Evolutionary conservation across 2,797 vertebrate species (phyloP), one percentile per base, ranked within the genome.

Genomic region (Micromesistius poutassou): DNA sequence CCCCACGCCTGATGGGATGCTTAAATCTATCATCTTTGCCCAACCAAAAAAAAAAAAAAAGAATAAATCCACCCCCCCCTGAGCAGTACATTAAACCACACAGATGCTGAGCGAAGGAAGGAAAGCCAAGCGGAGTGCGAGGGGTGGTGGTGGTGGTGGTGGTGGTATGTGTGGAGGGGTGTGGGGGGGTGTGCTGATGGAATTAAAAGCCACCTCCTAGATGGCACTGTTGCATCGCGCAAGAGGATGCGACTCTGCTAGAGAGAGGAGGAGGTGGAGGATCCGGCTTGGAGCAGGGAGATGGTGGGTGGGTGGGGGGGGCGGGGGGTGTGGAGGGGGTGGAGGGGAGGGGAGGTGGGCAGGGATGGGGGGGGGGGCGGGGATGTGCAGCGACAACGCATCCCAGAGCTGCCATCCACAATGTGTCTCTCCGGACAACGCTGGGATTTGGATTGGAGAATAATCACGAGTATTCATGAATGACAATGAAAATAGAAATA

Each of bases 211-310:
- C 40, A 75, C 88, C 92, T 91, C 89, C 94, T 94, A 95, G 94
- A 93, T 94, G 94, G 94, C 94, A 94, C 92, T 94, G 94, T 95
- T 94, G 93, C 79, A 84, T 85, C 87, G 91, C 82, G 50, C 25
- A 71, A 89, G 7, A 73, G 73, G 46, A 5, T 55, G 72, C 30
- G 70, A 72, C 10, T 9, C 62, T 9, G 62, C 62, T 28, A 62
- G 55, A 62, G 55, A 62, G 55, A 62, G 46, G 22, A 50, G 55
- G 55, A n/a, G 55, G 55, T n/a, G 55, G 55, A 62, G 55, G 19
- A 55, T 14, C 14, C 46, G 22, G 46, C 55, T 62, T 22, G n/a
- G 55, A 62, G 46, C 46, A 22, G 5, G 0, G 19, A 22, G 46
- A n/a, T 1, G 46, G 42, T 12, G 42, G 42, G 7, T 5, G 16